phyloP scores from a whole-genome alignment of 2,888 invertebrate species.

The Tiphia femorata region DNA sequence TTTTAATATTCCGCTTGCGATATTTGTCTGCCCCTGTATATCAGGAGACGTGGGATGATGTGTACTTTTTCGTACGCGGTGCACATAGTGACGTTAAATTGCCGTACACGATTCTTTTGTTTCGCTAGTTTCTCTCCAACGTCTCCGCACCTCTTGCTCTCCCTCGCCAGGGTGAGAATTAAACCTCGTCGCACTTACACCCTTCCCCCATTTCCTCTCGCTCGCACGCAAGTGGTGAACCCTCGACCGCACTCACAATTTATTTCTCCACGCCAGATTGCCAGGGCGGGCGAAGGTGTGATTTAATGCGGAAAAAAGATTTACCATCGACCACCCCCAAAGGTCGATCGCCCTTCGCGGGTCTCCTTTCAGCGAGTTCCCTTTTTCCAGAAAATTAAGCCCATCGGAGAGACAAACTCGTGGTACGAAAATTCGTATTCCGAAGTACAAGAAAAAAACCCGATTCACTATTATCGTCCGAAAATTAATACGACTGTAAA shows the following conservation, averaged over 20 bases:
- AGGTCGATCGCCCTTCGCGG: background rate
- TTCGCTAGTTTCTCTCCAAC: background rate
- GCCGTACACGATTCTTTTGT: no score
- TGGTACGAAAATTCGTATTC: no score
- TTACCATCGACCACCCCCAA: background rate
- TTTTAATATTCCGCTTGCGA: no score
- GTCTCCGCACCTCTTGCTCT: constrained; percentile 16
- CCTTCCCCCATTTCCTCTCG: constrained; percentile 2
- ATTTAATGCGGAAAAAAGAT: constrained; percentile 30
- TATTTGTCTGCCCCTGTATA: no score
- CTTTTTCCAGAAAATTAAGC: background rate
- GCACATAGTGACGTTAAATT: no score
- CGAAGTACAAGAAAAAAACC: no score
- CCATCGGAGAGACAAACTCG: no score
- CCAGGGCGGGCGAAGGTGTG: constrained; percentile 32
- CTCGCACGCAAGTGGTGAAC: constrained; percentile 2
- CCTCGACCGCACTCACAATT: constrained; percentile 28
- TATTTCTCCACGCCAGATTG: constrained; percentile 39
- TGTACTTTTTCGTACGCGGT: no score
- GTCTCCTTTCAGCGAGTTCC: background rate
- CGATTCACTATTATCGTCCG: no score
- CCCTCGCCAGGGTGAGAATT: constrained; percentile 18
- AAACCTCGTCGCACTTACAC: constrained; percentile 12
- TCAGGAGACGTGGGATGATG: no score
- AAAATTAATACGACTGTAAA: no score